Conservation (phyloP, 2,797 vertebrate genomes). For the Epinephelus malabaricus region DNA sequence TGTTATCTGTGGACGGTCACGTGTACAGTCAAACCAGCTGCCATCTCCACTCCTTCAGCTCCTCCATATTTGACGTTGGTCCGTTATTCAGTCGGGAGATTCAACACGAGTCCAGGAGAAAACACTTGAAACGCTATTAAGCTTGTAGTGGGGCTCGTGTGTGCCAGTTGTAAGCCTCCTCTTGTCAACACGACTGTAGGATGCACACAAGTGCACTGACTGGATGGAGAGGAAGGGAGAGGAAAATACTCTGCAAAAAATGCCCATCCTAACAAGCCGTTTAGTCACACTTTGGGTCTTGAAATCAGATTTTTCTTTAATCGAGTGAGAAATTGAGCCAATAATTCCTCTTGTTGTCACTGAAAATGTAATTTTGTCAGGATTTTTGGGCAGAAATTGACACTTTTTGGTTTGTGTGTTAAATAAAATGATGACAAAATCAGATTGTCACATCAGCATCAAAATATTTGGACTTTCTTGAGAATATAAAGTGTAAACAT, state of each 20-base stretch:
- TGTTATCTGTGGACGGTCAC: background rate
- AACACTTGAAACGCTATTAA: conserved; percentile 87
- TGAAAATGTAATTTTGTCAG: background rate
- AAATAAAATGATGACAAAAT: background rate
- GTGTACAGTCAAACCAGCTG: background rate
- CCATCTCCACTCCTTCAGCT: conserved; percentile 26
- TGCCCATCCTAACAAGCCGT: conserved; percentile 1
- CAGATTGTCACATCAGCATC: background rate
- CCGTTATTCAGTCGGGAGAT: conserved; percentile 74
- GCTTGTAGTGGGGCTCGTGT: conserved; percentile 80
- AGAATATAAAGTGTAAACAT: conserved; percentile 2
- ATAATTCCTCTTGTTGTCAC: background rate
- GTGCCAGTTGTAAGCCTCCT: conserved; percentile 71
- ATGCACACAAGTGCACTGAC: conserved; percentile 75
- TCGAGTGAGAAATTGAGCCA: conserved; percentile 13
- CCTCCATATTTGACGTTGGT: conserved; percentile 60
- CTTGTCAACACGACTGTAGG: conserved; percentile 75
- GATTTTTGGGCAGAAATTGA: background rate
- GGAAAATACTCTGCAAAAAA: conserved; percentile 60
- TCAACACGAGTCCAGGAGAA: conserved; percentile 77
- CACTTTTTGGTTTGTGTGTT: background rate
- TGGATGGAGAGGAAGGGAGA: conserved; percentile 65
- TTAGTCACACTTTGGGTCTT: background rate
- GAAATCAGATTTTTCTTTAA: conserved; percentile 22
- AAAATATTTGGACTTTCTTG: background rate